Evolutionary conservation across 2,113 vertebrate species (phyloP), one percentile per base, ranked within the genome.

Genomic region (Elaphurus davidianus): DNA sequence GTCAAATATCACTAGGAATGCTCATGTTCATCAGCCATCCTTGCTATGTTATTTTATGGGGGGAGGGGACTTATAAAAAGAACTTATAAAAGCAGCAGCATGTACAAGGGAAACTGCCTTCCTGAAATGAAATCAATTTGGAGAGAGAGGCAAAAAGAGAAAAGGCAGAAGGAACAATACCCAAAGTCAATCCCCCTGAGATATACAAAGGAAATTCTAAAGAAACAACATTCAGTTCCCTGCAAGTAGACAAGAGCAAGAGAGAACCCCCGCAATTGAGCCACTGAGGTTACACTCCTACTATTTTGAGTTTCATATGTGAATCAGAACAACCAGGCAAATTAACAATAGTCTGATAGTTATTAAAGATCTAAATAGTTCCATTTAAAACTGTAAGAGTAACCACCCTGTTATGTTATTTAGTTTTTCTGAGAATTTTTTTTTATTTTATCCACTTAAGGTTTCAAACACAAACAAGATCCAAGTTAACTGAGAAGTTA

Each of bases 61-160:
- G 55, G 19, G 28, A 33, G 28, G 54, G 25, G 28, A n/a, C 16
- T 82, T 83, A 59, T 45, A 88, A 94, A 79, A 90, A 25, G 62
- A 88, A 92, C 67, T 43, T 74, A 74, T 43, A 74, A 74, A 79
- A 67, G 36, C 30, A 52, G 19, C 62, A 94, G 30, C 60, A 5
- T 89, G 30, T 85, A n/a, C 45, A 91, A 86, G 21, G 27, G 21
- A 97, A 92, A 97, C 23, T 74, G n/a, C 47, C 54, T 86, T 12
- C 25, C 59, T 96, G n/a, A 96, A 97, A 92, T 94, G 89, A 96
- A 93, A 95, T 79, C 81, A 96, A 90, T 78, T 91, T 55, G 57
- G 52, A 93, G 14, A 45, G 14, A 95, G 43, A 30, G 23, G 30
- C 55, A 93, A 23, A 97, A 95, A 82, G 16, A n/a, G 33, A 92